Evolutionary conservation across 1,140 invertebrate species (phyloP).

Genomic region (Neodiprion pinetum): DNA sequence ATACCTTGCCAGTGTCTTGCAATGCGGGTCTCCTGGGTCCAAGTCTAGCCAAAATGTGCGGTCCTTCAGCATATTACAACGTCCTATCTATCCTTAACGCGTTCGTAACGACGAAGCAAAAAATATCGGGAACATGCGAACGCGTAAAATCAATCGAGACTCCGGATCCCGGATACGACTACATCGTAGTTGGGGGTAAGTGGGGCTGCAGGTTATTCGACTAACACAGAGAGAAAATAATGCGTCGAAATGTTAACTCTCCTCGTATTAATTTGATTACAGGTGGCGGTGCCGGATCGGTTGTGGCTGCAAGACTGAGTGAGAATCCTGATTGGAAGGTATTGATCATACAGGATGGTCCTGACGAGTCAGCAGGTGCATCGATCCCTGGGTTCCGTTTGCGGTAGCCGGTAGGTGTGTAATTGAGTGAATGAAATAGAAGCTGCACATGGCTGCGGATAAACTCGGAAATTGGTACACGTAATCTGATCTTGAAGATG

Average conservation of each 20-base stretch:
- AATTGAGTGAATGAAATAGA: no score
- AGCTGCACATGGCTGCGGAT: no score
- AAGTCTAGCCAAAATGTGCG: neutral
- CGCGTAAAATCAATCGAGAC: constrained; percentile 39
- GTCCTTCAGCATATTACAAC: neutral
- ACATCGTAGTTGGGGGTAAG: constrained; percentile 82
- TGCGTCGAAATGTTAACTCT: no score
- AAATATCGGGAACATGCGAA: constrained; percentile 52
- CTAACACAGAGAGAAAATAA: no score
- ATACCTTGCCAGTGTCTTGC: no score
- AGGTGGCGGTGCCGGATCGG: constrained; percentile 57
- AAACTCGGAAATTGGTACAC: no score
- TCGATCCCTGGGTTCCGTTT: constrained; percentile 17
- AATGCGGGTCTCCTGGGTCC: neutral
- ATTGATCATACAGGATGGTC: constrained; percentile 60
- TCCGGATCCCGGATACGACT: constrained; percentile 68
- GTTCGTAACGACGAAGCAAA: constrained; percentile 61
- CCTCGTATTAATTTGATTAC: no score
- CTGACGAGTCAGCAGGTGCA: constrained; percentile 45
- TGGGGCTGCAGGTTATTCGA: neutral
- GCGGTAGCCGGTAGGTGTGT: no score
- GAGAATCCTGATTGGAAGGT: constrained; percentile 52
- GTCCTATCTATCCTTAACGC: constrained; percentile 32
- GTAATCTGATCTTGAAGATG: no score
- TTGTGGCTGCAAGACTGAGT: constrained; percentile 57